Conservation (phyloP, 2,797 vertebrate species). For the Bucorvus abyssinicus region DNA sequence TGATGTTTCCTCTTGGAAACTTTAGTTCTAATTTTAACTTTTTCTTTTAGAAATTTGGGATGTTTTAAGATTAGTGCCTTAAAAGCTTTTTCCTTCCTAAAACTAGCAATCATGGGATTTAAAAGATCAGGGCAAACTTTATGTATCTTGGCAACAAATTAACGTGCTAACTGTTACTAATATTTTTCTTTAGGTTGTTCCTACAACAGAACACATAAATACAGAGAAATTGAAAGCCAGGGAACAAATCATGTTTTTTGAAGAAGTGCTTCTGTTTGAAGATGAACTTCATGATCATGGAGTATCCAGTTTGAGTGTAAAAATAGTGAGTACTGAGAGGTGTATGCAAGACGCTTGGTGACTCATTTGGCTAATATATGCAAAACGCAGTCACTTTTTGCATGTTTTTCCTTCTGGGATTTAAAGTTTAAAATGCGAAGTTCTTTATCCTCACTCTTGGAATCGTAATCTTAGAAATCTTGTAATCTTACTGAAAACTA, state of each 20-base stretch:
- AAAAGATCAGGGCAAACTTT: not conserved
- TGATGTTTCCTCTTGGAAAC: not conserved
- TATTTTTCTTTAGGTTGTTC: slow-evolving; percentile 76
- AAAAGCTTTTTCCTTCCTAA: not conserved
- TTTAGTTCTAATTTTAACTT: not conserved
- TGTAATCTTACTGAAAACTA: not conserved
- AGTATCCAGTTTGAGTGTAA: slow-evolving; percentile 93
- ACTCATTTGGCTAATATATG: not conserved
- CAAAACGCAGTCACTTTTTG: not conserved
- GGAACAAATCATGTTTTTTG: slow-evolving; percentile 97
- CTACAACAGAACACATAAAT: slow-evolving; percentile 90
- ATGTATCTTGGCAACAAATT: not conserved
- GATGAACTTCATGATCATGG: slow-evolving; percentile 98
- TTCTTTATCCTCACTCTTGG: not conserved
- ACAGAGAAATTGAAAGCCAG: slow-evolving; percentile 93
- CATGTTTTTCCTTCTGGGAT: not conserved
- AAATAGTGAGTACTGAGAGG: slow-evolving; percentile 85
- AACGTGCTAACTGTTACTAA: not conserved
- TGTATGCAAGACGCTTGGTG: not conserved
- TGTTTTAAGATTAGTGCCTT: not conserved
- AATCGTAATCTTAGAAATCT: not conserved
- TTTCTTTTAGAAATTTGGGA: not conserved
- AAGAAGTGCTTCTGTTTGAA: slow-evolving; percentile 94
- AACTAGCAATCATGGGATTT: not conserved
- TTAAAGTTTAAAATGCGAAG: not conserved